These are phyloP conservation scores for Phaedon cochleariae DNA, from an alignment of 2,888 invertebrate genomes.

Conservation along the genomic window DNA sequence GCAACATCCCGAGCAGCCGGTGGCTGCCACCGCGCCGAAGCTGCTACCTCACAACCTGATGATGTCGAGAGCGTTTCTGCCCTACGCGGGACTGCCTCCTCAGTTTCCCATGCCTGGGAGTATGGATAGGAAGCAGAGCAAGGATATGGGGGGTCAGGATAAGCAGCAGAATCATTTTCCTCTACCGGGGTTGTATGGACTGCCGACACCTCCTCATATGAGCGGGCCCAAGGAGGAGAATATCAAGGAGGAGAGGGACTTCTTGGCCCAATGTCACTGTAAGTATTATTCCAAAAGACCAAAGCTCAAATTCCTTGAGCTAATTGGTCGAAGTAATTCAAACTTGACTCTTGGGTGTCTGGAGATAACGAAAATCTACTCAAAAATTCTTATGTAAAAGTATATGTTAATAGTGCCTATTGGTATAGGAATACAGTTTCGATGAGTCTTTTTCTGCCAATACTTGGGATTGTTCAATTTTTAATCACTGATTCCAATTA, in stretches of 20 bases:
- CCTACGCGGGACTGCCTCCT: constrained; percentile 70
- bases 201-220: constrained; percentile 57
- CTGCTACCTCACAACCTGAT: constrained; percentile 68
- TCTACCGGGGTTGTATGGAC: constrained; percentile 59
- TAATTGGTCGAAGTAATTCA: too few species aligned
- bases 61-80: constrained; percentile 69
- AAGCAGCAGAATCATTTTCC: constrained; percentile 57
- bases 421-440: too few species aligned
- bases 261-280: constrained; percentile 70
- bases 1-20: constrained; percentile 64
- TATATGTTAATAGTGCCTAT: too few species aligned
- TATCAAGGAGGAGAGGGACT: constrained; percentile 70
- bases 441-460: too few species aligned
- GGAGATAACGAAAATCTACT: too few species aligned
- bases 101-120: constrained; percentile 63
- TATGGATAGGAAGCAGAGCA: constrained; percentile 52
- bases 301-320: too few species aligned
- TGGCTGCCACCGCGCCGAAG: constrained; percentile 68
- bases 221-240: constrained; percentile 50
- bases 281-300: constrained; percentile 53
- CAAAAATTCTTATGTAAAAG: too few species aligned
- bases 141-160: constrained; percentile 56
- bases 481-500: too few species aligned
- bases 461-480: too few species aligned
- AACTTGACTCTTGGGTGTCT: too few species aligned